These are phyloP conservation scores for Drosophila anomelani DNA, from an alignment of 2,888 invertebrate species.

Conservation along the genomic window DNA sequence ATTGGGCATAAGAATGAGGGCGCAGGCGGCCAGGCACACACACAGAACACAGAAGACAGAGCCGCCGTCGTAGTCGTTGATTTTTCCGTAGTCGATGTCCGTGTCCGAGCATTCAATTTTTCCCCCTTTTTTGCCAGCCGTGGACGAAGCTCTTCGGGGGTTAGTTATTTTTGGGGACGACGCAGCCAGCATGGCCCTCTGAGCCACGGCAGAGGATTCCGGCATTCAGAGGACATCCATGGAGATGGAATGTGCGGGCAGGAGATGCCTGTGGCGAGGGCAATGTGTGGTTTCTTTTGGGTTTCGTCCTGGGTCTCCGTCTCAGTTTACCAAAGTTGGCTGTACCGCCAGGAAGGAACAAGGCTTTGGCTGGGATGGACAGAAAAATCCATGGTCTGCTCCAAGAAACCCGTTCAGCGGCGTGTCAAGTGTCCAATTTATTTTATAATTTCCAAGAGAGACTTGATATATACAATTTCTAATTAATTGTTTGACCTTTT, in stretches of 20 bases:
- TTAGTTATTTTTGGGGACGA: constrained; percentile 74
- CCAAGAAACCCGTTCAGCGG: constrained; percentile 24
- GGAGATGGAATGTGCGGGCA: constrained; percentile 19
- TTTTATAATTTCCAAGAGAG: not conserved
- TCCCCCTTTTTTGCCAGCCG: constrained; percentile 22
- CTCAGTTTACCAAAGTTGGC: constrained; percentile 5
- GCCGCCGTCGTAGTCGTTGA: constrained; percentile 16
- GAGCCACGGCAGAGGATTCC: constrained; percentile 9
- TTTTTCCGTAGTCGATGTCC: constrained; percentile 19
- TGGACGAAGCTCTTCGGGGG: constrained; percentile 52
- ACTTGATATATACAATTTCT: not conserved
- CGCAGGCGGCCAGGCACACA: constrained; percentile 15
- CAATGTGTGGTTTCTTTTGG: constrained; percentile 23
- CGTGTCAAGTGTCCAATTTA: constrained; percentile 11
- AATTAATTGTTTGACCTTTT: constrained; percentile 1
- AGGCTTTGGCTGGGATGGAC: not conserved
- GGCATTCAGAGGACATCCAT: constrained; percentile 6
- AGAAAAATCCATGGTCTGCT: constrained; percentile 9
- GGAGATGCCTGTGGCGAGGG: constrained; percentile 24
- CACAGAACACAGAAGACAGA: not conserved
- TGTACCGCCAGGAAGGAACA: not conserved
- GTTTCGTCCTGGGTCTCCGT: not conserved
- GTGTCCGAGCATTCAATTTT: constrained; percentile 38
- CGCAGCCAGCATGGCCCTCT: constrained; percentile 23
- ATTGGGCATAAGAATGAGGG: not conserved